Evolutionary conservation across 2,113 vertebrate genomes (phyloP), one percentile per base, ranked within the genome.

Genomic region (Oryzias javanicus): DNA sequence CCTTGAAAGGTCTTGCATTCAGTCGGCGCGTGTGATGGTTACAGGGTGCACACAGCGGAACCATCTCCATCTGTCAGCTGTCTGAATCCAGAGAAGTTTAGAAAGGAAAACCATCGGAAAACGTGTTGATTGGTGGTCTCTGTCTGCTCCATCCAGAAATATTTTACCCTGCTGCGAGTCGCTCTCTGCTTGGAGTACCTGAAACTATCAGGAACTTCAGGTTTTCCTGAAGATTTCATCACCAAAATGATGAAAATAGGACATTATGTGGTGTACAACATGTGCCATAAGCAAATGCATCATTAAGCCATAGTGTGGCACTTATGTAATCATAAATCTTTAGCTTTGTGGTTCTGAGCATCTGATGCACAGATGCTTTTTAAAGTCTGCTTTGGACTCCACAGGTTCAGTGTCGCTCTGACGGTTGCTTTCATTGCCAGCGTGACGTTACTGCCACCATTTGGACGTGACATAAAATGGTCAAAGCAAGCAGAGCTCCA

Each of bases 371-470:
- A 72, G 54, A 62, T 3, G 18, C 59, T 58, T 48, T 22, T 62
- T 60, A 53, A 53, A 61, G 35, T 29, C 42, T n/a, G 40, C 41
- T 29, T 18, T 14, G 29, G 18, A 4, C 52, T 7, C 15, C 13
- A 12, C 56, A 15, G 48, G 15, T 22, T 22, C 10, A 12, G 15
- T 6, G 14, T 35, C 16, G 19, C 47, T 18, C 57, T 64, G 64
- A 48, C 56, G 49, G 35, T 19, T 6, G 17, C 7, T 42, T 20
- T 49, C 44, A 44, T 19, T 17, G n/a, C 58, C 29, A 15, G 35
- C 60, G 67, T 69, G 65, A 50, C 82, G 42, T 79, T 72, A 78
- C 80, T 85, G 82, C 85, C 85, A 76, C 80, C 85, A 49, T 61
- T 85, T 79, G 85, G 80, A 53, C 64, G 7, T 25, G 40, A 48